phyloP scores from a whole-genome alignment of 2,888 invertebrate genomes.

The Thymelicus lineola region DNA sequence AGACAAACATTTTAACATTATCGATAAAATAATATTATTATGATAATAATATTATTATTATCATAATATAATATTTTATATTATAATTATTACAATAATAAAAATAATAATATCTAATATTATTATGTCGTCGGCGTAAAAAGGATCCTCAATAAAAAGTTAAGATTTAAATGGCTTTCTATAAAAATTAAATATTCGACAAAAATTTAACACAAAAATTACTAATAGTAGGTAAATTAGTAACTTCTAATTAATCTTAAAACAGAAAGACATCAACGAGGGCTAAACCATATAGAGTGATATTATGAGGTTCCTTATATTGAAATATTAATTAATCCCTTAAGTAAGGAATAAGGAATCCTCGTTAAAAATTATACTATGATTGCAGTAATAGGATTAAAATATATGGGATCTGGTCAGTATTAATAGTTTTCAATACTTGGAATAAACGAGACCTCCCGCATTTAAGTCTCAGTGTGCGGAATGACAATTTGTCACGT shows the following conservation, averaged over 20 bases:
- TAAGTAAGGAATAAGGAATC: conserved; percentile 44
- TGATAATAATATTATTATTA: too few relatives aligned
- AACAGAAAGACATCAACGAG: conserved; percentile 33
- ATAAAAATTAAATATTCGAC: too few relatives aligned
- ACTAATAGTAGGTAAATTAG: not conserved
- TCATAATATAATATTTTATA: too few relatives aligned
- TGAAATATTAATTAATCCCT: not conserved
- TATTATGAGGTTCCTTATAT: not conserved
- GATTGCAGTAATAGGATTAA: conserved; percentile 31
- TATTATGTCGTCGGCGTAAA: too few relatives aligned
- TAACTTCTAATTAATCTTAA: not conserved
- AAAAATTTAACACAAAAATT: too few relatives aligned
- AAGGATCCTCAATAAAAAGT: too few relatives aligned
- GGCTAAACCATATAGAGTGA: not conserved
- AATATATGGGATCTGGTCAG: conserved; percentile 52
- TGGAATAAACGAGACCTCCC: conserved; percentile 63
- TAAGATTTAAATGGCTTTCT: too few relatives aligned
- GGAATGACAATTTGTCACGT: conserved; percentile 65
- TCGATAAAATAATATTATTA: too few relatives aligned
- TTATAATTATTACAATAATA: too few relatives aligned
- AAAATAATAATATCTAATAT: too few relatives aligned
- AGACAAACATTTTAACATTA: too few relatives aligned
- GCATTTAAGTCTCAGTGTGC: conserved; percentile 53
- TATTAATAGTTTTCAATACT: conserved; percentile 58
- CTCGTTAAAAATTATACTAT: conserved; percentile 48